Base-by-base conservation (phyloP, 2,888 invertebrate genomes). In the Lamproptera curius region DNA sequence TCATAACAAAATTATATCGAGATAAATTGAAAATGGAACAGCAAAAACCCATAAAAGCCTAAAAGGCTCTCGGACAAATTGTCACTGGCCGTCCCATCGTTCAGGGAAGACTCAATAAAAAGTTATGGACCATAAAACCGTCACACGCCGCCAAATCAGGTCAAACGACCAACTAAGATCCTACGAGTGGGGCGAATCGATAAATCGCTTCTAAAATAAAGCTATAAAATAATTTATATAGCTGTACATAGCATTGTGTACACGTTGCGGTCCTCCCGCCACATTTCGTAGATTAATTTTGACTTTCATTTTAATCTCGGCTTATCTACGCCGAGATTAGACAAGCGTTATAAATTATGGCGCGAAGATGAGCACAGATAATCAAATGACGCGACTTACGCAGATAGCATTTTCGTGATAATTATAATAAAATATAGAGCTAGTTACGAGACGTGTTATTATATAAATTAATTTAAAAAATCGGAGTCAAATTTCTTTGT, bases 101-200 rank as follows among this genome's bases (percentile, higher is more conserved):
- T 52, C 42, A 54, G 54, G 52, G 61, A 64, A 63, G 69, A 63
- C 53, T 55, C 54, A 61, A 67, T 66, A 69, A 72, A 65, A 57
- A 42, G 63, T 69, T 73, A 77, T 68, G 51, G 65, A 36, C 60
- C 62, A 67, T 75, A 72, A 74, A 72, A 62, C 55, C 60, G 57
- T 60, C 59, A 55, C 59, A 61, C 58, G 57, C 54, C 65, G 63
- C 63, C 61, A 66, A 72, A 73, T 69, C 65, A 63, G 64, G 60
- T 61, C 67, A 57, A 61, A 52, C 50, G 56, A 52, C 58, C 50
- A 50, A 55, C 54, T 57, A 43, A 48, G 55, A 59, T 52, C 46
- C 50, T 52, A 52, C 54, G 56, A 61, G 64, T 59, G 61, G 58
- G 56, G 53, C 52, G 50, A 53, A 56, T 53, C 53, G 52, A 58